Percentiles rank a stretch among this genome's conserved stretches.
Conservation (phyloP, 2,113 vertebrate genomes). For the Orycteropus afer region DNA sequence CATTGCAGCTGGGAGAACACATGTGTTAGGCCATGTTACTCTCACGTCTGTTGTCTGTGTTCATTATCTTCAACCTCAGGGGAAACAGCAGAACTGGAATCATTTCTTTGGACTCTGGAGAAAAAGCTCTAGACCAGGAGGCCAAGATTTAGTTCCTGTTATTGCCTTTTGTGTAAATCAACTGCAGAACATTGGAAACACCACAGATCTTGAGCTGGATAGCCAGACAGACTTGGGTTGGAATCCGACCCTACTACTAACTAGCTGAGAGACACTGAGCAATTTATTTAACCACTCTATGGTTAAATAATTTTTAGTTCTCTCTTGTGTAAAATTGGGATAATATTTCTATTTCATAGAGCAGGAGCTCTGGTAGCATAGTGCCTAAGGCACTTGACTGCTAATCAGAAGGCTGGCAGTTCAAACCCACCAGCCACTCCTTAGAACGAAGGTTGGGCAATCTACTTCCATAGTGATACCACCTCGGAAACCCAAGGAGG, state of each 20-base stretch:
- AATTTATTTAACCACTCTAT: neutral
- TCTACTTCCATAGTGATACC: too few relatives aligned
- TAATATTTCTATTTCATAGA: too few relatives aligned
- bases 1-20: neutral
- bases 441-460: too few relatives aligned
- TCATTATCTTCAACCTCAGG: neutral
- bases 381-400: too few relatives aligned
- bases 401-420: too few relatives aligned
- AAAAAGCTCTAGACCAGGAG: neutral
- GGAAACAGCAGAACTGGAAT: neutral
- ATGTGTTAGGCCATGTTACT: neutral
- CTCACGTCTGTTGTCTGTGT: neutral
- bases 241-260: neutral
- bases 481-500: too few relatives aligned
- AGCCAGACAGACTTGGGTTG: neutral
- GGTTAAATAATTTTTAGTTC: neutral
- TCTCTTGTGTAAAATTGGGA: neutral
- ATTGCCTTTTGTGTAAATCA: neutral
- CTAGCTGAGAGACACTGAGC: neutral
- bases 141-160: neutral
- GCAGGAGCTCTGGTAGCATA: too few relatives aligned
- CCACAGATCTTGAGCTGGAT: neutral
- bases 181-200: neutral
- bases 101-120: neutral
- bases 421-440: too few relatives aligned